Base-by-base conservation (phyloP, 2,113 vertebrate species). In the Lepisosteus oculatus region DNA sequence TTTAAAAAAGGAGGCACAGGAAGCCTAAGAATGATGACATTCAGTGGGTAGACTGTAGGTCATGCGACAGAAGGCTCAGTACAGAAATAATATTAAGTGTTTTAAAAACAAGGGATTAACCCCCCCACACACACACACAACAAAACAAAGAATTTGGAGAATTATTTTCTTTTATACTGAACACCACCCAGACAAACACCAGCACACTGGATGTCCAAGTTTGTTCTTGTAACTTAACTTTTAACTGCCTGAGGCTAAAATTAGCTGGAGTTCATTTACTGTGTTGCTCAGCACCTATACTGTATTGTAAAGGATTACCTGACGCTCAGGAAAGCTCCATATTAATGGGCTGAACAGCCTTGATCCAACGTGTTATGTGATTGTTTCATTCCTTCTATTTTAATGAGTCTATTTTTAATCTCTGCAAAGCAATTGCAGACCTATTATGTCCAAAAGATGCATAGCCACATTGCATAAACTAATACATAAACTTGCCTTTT, bases 381-480 rank as follows among this genome's bases (percentile, higher is more conserved):
- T 54, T 51, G 51, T 68, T 68, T 55, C 51, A 29, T 68, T 55
- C 51, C 15, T 68, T 68, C 66, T 9, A 41, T 54, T 68, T 68
- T 68, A 68, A 55, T 51, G 3, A 51, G 66, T 11, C 66, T 55
- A 68, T 68, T 68, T 66, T 68, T 68, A 59, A 59, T 59, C 56
- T 12, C 56, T 14, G 56, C 13, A 59, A 59, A 59, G 7, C 56
- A 4, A 12, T 12, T 59, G 56, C 56, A 59, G 13, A 59, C 56
- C 56, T 12, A 59, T 59, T 59, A 59, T 13, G 12, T 59, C 56
- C 12, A 59, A 59, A 59, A 59, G 56, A 59, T 59, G 56, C 13
- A 59, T n/a, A 59, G 56, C 12, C 56, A n/a, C 56, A 59, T 12
- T 59, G n/a, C 56, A 14, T 12, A 12, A 3, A 59, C 13, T 59